These are phyloP conservation scores for Drosophila auraria DNA, from an alignment of 1,140 invertebrate genomes.

Conservation along the genomic window DNA sequence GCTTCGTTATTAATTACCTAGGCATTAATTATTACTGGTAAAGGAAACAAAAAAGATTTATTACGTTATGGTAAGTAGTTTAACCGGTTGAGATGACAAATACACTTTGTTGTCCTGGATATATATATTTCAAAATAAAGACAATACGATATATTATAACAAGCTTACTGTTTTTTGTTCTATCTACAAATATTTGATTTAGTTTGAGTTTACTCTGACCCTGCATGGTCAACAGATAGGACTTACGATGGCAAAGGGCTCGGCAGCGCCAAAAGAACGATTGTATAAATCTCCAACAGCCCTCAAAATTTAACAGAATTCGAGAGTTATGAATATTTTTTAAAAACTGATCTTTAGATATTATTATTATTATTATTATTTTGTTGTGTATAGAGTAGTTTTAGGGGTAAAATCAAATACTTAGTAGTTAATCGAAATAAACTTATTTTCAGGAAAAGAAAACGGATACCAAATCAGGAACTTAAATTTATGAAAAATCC, in stretches of 20 bases:
- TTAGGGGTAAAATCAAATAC: background rate
- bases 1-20: constrained; percentile 45
- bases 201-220: constrained; percentile 44
- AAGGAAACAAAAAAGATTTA: constrained; percentile 41
- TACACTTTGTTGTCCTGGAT: constrained; percentile 44
- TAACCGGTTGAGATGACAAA: constrained; percentile 49
- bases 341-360: constrained; percentile 16
- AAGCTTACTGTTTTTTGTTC: constrained; percentile 45
- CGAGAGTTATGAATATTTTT: constrained; percentile 52
- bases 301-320: constrained; percentile 79
- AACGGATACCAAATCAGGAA: constrained; percentile 13
- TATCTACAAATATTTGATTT: constrained; percentile 49
- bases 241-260: constrained; percentile 84
- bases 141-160: constrained; percentile 48
- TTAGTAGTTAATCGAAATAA: constrained; percentile 8
- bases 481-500: constrained; percentile 6
- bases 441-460: constrained; percentile 8
- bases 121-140: constrained; percentile 45
- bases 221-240: constrained; percentile 62
- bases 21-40: constrained; percentile 36
- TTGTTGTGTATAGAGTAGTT: constrained; percentile 21
- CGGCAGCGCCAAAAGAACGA: constrained; percentile 84
- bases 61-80: constrained; percentile 41
- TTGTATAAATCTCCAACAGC: constrained; percentile 84
- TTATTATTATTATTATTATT: background rate